Base-by-base conservation (phyloP, 2,888 invertebrate genomes). In the Cephus nigrinus region DNA sequence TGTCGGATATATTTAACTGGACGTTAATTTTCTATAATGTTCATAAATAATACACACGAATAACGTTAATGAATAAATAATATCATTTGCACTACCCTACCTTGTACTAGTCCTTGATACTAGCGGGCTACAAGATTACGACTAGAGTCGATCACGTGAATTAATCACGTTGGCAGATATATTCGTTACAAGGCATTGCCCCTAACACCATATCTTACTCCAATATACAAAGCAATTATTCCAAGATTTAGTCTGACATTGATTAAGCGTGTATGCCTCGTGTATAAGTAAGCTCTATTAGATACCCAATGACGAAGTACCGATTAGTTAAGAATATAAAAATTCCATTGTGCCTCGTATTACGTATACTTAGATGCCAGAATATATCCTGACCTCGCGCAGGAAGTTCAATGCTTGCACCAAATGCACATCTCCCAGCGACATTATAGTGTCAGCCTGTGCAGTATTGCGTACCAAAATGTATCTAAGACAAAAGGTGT, bases 361-460 rank as follows among this genome's bases (percentile, higher is more conserved):
- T 9, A 55, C 23, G 55, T 23, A 23, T 15, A 55, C 23, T 55
- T 55, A 55, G 55, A 23, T 55, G 23, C 55, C 55, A 55, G 23
- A 55, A 55, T 73, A 77, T 75, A 79, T 78, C 75, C 80, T 76
- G 78, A 81, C 80, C 79, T 79, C 82, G 82, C 83, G 84, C 82
- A 87, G 87, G 87, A 87, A 87, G 85, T 87, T 87, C 87, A 87
- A 87, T 85, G 87, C 87, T 86, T 84, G 85, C 85, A 85, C 75
- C 75, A 81, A 82, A 83, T 73, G 74, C 68, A 55, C 75, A 71
- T 73, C 75, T 68, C 31, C 74, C 23, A 69, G 32, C n/a, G 23
- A 74, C 72, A 68, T 35, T 34, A 74, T 71, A 68, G 30, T 36
- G n/a, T 69, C 30, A 55, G 55, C 23, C 23, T 55, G 15, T 55